Evolutionary conservation across 2,888 invertebrate species (phyloP).

Genomic region (Myopa testacea): DNA sequence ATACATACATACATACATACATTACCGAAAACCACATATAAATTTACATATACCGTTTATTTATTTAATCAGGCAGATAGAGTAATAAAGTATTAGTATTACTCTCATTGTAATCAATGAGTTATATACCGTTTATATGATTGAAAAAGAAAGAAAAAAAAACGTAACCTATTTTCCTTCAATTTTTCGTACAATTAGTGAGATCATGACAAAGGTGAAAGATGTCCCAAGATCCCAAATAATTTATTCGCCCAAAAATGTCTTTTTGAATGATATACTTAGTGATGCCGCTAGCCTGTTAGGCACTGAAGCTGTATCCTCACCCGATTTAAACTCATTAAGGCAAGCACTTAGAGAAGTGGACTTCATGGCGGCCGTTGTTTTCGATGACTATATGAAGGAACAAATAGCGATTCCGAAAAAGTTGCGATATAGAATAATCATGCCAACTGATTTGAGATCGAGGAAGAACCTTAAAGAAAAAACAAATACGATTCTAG

Average conservation of each 20-base stretch:
- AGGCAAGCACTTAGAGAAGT: neutral
- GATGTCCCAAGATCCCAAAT: neutral
- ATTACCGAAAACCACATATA: too few species aligned
- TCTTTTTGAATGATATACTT: neutral
- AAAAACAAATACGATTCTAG: neutral
- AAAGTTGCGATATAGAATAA: neutral
- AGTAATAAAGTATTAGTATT: too few species aligned
- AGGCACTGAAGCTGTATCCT: too few species aligned
- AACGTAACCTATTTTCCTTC: too few species aligned
- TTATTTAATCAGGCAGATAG: too few species aligned
- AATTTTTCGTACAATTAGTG: neutral
- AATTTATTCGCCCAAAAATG: neutral
- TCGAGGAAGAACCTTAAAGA: neutral
- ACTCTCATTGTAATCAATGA: too few species aligned
- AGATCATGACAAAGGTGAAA: neutral
- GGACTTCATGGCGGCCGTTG: neutral
- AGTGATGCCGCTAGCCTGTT: neutral
- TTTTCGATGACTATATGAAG: constrained; percentile 1
- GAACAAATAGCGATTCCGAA: neutral
- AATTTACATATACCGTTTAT: too few species aligned
- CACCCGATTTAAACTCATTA: neutral
- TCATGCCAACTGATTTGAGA: constrained; percentile 3
- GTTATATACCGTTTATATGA: too few species aligned
- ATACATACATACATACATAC: too few species aligned
- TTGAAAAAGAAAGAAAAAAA: too few species aligned